Percentiles rank a stretch among this genome's conserved stretches.
Conservation (phyloP, 2,888 invertebrate genomes). For the Cerastoderma edule region DNA sequence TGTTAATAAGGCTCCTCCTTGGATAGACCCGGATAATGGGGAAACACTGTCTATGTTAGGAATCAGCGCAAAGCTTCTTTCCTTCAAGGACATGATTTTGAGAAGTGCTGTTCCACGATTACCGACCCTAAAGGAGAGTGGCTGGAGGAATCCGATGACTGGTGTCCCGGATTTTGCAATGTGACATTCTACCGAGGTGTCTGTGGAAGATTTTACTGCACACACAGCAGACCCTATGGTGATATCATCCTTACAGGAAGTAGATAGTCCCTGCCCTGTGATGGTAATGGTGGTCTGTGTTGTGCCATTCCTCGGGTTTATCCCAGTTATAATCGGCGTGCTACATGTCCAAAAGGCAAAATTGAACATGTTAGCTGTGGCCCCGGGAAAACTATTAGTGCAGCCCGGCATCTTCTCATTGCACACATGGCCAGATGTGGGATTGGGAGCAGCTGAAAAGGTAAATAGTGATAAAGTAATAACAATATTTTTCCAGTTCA, state of each 20-base stretch:
- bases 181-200: conserved; percentile 39
- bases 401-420: conserved; percentile 50
- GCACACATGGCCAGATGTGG: conserved; percentile 54
- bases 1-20: conserved; percentile 60
- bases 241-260: conserved; percentile 70
- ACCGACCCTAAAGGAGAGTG: conserved; percentile 52
- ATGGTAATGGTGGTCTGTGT: conserved; percentile 60
- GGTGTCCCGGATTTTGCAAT: conserved; percentile 55
- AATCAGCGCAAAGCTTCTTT: conserved; percentile 57
- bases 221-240: conserved; percentile 55
- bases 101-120: conserved; percentile 63
- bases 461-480: no score
- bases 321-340: conserved; percentile 59
- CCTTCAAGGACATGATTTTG: conserved; percentile 38
- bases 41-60: conserved; percentile 55
- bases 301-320: conserved; percentile 63
- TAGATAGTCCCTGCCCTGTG: conserved; percentile 65
- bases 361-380: conserved; percentile 57
- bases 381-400: conserved; percentile 44
- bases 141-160: conserved; percentile 51
- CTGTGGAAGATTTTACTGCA: conserved; percentile 35
- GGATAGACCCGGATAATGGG: conserved; percentile 55
- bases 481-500: no score
- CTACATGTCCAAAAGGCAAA: conserved; percentile 65
- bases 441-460: conserved; percentile 62